phyloP scores from a whole-genome alignment of 2,113 vertebrate genomes.

The Myodes glareolus region DNA sequence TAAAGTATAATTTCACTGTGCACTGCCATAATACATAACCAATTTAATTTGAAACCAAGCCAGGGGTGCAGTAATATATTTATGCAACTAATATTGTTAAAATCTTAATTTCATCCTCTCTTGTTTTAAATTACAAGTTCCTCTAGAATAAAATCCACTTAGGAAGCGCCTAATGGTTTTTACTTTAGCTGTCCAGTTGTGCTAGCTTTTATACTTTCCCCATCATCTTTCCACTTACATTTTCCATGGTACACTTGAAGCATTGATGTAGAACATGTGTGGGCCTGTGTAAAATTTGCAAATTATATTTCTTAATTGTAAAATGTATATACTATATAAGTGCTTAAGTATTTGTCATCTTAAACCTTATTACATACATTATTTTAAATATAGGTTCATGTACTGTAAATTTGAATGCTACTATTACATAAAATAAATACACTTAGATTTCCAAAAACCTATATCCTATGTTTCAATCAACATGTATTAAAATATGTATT shows the following conservation, averaged over 20 bases:
- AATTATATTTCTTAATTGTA: conserved; percentile 42
- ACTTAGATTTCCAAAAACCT: background rate
- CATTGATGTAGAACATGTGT: background rate
- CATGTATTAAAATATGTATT: background rate
- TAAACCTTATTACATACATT: background rate
- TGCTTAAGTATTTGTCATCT: conserved; percentile 46
- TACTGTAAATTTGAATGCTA: background rate
- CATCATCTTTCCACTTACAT: conserved; percentile 60
- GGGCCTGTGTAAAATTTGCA: conserved; percentile 23
- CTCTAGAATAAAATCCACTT: conserved; percentile 74
- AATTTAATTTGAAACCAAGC: conserved; percentile 76
- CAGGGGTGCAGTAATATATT: conserved; percentile 70
- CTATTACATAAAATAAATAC: conserved; percentile 5
- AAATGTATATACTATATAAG: conserved; percentile 62
- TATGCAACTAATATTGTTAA: conserved; percentile 76
- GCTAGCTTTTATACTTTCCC: conserved; percentile 63
- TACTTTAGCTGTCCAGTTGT: conserved; percentile 67
- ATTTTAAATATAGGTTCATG: background rate
- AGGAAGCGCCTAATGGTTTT: conserved; percentile 69
- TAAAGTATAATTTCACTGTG: conserved; percentile 60
- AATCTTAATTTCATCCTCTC: conserved; percentile 75
- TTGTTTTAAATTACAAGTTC: conserved; percentile 78
- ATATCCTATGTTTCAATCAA: conserved; percentile 49
- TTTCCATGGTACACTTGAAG: conserved; percentile 34
- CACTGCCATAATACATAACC: conserved; percentile 59